Conservation (phyloP, 2,113 vertebrate species). For the Urocolius indicus region DNA sequence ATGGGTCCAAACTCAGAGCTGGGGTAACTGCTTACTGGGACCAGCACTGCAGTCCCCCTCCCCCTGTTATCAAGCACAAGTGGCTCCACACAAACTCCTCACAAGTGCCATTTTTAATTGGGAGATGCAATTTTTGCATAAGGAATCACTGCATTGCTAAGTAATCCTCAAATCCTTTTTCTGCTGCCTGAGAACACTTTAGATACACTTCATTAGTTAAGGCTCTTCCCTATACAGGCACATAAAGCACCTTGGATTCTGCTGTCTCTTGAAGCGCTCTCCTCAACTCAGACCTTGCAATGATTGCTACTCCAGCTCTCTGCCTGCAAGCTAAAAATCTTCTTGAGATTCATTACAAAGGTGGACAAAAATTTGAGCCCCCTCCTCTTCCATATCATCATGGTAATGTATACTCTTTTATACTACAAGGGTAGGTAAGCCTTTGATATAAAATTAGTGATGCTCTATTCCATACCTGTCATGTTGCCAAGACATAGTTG, state of each 20-base stretch:
- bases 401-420: background rate
- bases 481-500: accelerated
- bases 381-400: background rate
- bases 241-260: background rate
- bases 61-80: too few species aligned
- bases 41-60: too few species aligned
- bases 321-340: background rate
- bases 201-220: background rate
- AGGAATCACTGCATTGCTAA: background rate
- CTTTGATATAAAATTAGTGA: background rate
- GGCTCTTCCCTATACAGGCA: accelerated
- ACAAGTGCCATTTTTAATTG: background rate
- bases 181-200: background rate
- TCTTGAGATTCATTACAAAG: background rate
- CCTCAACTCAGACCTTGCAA: background rate
- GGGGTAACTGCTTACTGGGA: too few species aligned
- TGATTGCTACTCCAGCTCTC: background rate
- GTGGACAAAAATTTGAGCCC: background rate
- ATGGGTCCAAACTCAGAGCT: too few species aligned
- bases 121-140: background rate
- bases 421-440: background rate
- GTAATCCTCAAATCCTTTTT: background rate
- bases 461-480: background rate
- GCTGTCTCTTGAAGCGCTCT: background rate
- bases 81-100: too few species aligned